Conservation (phyloP, 64 coral and sea anemone genomes). For the Montipora efflorescens region DNA sequence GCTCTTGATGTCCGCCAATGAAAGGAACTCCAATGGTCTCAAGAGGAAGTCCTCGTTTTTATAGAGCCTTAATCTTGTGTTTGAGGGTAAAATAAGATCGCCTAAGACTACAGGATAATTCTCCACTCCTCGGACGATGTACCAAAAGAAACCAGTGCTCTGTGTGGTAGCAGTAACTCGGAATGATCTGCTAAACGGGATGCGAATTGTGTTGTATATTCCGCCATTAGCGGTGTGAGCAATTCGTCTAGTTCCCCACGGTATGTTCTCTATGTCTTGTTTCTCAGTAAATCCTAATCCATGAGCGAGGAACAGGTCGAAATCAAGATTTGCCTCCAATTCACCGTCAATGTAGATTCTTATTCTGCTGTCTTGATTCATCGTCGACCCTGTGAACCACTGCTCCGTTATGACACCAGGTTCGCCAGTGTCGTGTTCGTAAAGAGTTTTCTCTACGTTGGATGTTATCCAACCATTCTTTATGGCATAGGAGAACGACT, state of each 20-base stretch:
- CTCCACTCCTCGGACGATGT: conserved; percentile 54
- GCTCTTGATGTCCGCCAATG: not conserved
- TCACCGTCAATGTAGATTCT: conserved; percentile 53
- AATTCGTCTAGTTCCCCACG: conserved; percentile 31
- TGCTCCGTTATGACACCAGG: conserved; percentile 46
- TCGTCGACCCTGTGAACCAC: conserved; percentile 27
- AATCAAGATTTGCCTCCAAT: conserved; percentile 36
- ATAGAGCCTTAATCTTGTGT: conserved; percentile 35
- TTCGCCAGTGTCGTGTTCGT: conserved; percentile 25
- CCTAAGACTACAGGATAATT: conserved; percentile 30
- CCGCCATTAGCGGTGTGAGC: conserved; percentile 54
- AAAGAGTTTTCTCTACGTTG: conserved; percentile 10
- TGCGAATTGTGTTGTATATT: conserved; percentile 59
- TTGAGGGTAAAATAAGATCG: conserved; percentile 11
- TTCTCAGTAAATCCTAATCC: not conserved
- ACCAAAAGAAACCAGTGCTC: not conserved
- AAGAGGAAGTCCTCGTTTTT: not conserved
- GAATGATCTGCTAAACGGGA: conserved; percentile 58
- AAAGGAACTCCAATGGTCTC: conserved; percentile 44
- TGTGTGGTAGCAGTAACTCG: conserved; percentile 32
- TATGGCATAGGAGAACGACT: conserved; percentile 28
- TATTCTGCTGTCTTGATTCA: conserved; percentile 37
- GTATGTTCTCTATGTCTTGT: not conserved
- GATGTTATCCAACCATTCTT: not conserved
- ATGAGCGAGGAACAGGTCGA: conserved; percentile 30